Evolutionary conservation across 1,140 invertebrate genomes (phyloP).

Genomic region (Paraescarpia echinospica): DNA sequence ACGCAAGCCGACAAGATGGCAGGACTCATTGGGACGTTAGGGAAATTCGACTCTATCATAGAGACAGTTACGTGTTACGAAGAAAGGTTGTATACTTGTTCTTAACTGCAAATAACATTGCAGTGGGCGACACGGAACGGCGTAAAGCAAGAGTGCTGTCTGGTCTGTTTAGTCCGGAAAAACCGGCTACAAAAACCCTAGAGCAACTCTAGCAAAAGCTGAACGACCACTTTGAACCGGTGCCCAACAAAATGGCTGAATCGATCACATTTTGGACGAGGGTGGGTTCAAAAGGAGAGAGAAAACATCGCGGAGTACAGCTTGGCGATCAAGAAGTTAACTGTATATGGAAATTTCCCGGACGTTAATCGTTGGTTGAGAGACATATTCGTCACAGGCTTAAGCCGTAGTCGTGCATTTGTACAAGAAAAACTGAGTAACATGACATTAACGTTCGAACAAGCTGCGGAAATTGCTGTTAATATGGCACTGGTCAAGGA

Average conservation of each 20-base stretch:
- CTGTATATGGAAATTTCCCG: not conserved
- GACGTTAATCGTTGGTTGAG: not conserved
- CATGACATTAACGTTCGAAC: no score
- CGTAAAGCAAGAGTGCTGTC: no score
- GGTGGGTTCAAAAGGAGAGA: not conserved
- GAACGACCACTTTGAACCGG: not conserved
- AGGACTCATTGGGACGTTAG: no score
- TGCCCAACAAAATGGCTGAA: not conserved
- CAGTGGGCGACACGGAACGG: no score
- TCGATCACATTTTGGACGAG: not conserved
- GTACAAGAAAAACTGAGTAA: no score
- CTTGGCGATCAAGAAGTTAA: not conserved
- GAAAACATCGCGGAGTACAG: not conserved
- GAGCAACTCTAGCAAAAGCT: not conserved
- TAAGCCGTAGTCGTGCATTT: not conserved
- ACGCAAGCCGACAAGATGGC: no score
- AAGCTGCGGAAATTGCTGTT: not conserved
- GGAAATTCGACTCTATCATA: no score
- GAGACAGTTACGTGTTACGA: no score
- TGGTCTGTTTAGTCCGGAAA: no score
- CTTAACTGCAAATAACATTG: no score
- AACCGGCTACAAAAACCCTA: not conserved
- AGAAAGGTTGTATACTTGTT: no score
- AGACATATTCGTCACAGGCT: not conserved
- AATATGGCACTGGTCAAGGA: no score